phyloP scores from a whole-genome alignment of 2,113 vertebrate genomes.

The Pseudonaja textilis region DNA sequence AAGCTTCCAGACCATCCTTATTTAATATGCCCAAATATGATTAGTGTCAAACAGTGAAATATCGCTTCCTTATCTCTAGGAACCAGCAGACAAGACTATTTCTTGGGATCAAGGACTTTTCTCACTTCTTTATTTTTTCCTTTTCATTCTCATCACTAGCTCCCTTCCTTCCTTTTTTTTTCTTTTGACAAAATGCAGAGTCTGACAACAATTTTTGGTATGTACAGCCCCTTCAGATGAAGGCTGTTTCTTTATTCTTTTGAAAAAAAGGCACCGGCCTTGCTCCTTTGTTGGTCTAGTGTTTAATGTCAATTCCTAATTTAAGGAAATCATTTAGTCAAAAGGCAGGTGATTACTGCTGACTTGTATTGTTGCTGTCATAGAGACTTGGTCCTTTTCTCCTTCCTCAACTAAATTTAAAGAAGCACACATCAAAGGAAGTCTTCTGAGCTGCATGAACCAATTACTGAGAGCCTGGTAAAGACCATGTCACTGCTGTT shows the following conservation, averaged over 20 bases:
- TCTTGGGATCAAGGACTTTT: constrained; percentile 61
- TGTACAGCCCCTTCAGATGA: constrained; percentile 27
- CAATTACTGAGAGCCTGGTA: constrained; percentile 49
- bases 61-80: constrained; percentile 78
- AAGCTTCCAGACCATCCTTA: constrained; percentile 67
- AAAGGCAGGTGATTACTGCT: background rate
- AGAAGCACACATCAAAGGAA: constrained; percentile 42
- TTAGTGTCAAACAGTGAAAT: constrained; percentile 82
- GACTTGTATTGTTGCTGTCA: background rate
- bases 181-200: constrained; percentile 57
- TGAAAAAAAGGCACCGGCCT: constrained; percentile 28
- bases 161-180: constrained; percentile 37
- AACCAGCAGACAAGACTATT: constrained; percentile 76
- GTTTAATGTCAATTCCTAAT: constrained; percentile 52
- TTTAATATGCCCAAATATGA: constrained; percentile 80
- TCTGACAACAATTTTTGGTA: constrained; percentile 54
- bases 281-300: constrained; percentile 41
- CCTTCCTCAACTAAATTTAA: constrained; percentile 24
- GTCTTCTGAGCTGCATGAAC: constrained; percentile 37
- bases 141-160: background rate
- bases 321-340: constrained; percentile 29
- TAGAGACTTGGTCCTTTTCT: background rate
- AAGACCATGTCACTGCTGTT: constrained; percentile 41
- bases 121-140: background rate
- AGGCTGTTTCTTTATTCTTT: constrained; percentile 30